phyloP scores from a whole-genome alignment of 1,140 invertebrate species.

The Drosophila bocqueti region DNA sequence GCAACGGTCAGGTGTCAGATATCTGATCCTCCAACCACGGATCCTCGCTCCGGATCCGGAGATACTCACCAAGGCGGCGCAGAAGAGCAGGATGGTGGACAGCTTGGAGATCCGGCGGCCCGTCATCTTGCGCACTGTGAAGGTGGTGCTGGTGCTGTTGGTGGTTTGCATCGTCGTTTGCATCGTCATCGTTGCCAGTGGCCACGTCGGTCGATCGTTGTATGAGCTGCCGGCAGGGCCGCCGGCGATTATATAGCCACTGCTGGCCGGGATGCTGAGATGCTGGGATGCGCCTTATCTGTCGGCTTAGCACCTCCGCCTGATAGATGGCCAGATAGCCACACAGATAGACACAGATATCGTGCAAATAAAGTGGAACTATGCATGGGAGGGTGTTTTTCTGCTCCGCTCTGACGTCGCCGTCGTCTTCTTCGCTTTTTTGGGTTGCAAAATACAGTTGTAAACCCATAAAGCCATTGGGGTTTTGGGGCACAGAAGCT shows the following conservation, averaged over 20 bases:
- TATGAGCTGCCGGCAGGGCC: slow-evolving; percentile 57
- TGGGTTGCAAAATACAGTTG: slow-evolving; percentile 72
- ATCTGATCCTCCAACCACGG: not conserved
- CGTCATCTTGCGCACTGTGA: slow-evolving; percentile 41
- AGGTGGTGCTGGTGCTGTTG: slow-evolving; percentile 21
- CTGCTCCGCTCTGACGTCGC: slow-evolving; percentile 36
- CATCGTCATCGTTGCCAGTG: slow-evolving; percentile 67
- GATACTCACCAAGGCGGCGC: slow-evolving; percentile 61
- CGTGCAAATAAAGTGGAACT: slow-evolving; percentile 57
- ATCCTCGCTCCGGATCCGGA: not conserved
- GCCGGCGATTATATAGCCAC: slow-evolving; percentile 60
- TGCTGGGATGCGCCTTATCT: slow-evolving; percentile 53
- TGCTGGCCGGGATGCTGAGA: slow-evolving; percentile 14
- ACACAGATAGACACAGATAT: slow-evolving; percentile 46
- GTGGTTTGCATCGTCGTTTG: slow-evolving; percentile 14
- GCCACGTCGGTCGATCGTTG: slow-evolving; percentile 81
- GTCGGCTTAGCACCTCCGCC: slow-evolving; percentile 34
- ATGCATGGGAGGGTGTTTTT: slow-evolving; percentile 3
- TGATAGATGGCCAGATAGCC: slow-evolving; percentile 40
- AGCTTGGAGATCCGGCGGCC: slow-evolving; percentile 40
- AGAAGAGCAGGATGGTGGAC: slow-evolving; percentile 55
- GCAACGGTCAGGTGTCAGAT: slow-evolving; percentile 39
- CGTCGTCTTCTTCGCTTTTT: not conserved
- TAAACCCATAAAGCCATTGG: slow-evolving; percentile 63
- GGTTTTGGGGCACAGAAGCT: slow-evolving; percentile 10